Evolutionary conservation across 2,113 vertebrate species (phyloP).

Genomic region (Platysternon megacephalum): DNA sequence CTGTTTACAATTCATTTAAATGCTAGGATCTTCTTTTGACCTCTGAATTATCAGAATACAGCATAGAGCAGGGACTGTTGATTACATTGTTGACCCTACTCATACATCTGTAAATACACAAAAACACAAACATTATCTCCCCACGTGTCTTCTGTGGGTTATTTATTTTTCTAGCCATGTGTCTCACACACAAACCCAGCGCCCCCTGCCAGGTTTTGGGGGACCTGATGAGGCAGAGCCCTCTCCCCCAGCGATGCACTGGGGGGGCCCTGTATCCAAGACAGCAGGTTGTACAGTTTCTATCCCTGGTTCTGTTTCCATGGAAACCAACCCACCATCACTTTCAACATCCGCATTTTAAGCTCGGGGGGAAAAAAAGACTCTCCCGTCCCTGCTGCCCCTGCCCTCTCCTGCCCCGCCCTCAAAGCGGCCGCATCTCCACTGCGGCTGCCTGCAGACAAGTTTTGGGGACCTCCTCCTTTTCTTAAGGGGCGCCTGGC

Average conservation of each 20-base stretch:
- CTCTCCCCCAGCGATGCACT: not conserved
- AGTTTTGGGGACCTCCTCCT: not conserved
- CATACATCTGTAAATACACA: too few relatives aligned
- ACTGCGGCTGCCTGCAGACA: not conserved
- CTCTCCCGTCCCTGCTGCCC: not conserved
- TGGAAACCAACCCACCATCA: not conserved
- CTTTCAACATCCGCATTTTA: not conserved
- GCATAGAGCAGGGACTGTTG: too few relatives aligned
- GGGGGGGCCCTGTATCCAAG: not conserved
- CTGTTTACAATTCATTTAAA: too few relatives aligned
- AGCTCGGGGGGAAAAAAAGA: not conserved
- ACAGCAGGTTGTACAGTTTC: not conserved
- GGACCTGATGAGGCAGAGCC: too few relatives aligned
- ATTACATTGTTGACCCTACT: too few relatives aligned
- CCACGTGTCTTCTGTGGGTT: too few relatives aligned
- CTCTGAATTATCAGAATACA: too few relatives aligned
- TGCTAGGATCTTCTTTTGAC: too few relatives aligned
- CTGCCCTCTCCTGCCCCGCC: not conserved
- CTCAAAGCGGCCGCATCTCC: not conserved
- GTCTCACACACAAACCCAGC: not conserved
- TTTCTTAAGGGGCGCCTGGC: too few relatives aligned
- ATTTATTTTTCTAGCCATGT: too few relatives aligned
- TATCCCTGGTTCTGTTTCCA: not conserved
- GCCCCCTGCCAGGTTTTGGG: not conserved
- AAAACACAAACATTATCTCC: too few relatives aligned